These are phyloP conservation scores for Aethina tumida DNA, from an alignment of 1,140 invertebrate genomes.

Conservation along the genomic window DNA sequence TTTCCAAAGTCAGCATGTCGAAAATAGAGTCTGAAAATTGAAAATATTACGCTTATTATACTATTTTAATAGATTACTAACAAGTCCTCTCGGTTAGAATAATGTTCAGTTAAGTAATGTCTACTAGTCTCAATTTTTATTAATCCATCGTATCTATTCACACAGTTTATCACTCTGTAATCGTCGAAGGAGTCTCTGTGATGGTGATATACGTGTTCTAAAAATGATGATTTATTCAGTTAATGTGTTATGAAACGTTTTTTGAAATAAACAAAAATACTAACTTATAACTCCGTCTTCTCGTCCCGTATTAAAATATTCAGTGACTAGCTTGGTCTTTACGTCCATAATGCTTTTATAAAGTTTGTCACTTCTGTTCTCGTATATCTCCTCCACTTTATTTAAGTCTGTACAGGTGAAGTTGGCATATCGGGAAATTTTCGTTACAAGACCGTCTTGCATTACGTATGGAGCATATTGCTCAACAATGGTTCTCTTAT, in stretches of 20 bases:
- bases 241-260: background rate
- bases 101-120: background rate
- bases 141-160: too few relatives aligned
- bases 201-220: background rate
- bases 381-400: constrained; percentile 54
- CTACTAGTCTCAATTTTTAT: background rate
- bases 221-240: constrained; percentile 1
- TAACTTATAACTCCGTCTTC: constrained; percentile 56
- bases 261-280: background rate
- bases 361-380: constrained; percentile 59
- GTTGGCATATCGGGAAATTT: constrained; percentile 59
- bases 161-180: too few relatives aligned
- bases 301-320: constrained; percentile 59
- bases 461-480: constrained; percentile 66
- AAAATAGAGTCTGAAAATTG: constrained; percentile 1
- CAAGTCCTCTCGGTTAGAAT: constrained; percentile 30
- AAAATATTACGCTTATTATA: constrained; percentile 1
- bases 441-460: constrained; percentile 57
- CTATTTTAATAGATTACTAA: constrained; percentile 31
- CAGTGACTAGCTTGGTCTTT: constrained; percentile 44
- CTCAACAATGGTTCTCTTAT: constrained; percentile 66
- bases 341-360: constrained; percentile 48
- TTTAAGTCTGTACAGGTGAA: constrained; percentile 50
- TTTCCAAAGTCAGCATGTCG: constrained; percentile 1
- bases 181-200: too few relatives aligned